Base-by-base conservation (phyloP, 30 jellyfish, hydroid and myxozoan genomes). In the Hydra vulgaris region DNA sequence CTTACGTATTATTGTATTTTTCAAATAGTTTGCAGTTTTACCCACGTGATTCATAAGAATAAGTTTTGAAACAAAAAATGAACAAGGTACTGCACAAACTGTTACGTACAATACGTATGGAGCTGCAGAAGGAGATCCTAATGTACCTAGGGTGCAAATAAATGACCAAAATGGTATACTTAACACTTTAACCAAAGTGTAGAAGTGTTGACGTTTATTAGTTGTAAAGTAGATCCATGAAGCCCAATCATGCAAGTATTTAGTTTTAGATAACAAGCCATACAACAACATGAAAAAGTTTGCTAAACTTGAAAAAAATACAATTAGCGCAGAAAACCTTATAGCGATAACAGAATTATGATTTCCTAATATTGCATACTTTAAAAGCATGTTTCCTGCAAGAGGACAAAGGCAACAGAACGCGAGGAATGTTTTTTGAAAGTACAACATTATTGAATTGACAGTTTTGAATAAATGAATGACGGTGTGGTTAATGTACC, bases 121-220 rank as follows among this genome's bases (percentile, higher is more conserved):
- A 0, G 54, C 85, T 19, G 26, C 22, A 23, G 54, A 15, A n/a
- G 83, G 84, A 18, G 70, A 19, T 16, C 82, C 83, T 15, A 80
- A 69, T 16, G 23, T 24, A 12, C 83, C 83, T 5, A 80, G 40
- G 7, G 72, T 66, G 5, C 87, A 74, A 19, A 80, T 18, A 7
- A 69, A 80, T 19, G 84, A 21, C 87, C 87, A 80, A 20, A 80
- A 19, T n/a, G 87, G 87, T 69, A 80, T 66, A 84, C 23, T 80
- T 17, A 80, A 19, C 12, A 27, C 82, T 82, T 80, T 80, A 0
- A 80, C 69, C 15, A 66, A 23, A 21, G 53, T 21, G 23, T 80
- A 80, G 7, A 66, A 19, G 18, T 80, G 83, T 22, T 80, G 87
- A 23, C 54, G 68, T 27, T 8, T 23, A n/a, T 70, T 80, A 7